These are phyloP conservation scores for Drosophila vallismaia DNA, from an alignment of 2,888 invertebrate genomes.

Conservation along the genomic window DNA sequence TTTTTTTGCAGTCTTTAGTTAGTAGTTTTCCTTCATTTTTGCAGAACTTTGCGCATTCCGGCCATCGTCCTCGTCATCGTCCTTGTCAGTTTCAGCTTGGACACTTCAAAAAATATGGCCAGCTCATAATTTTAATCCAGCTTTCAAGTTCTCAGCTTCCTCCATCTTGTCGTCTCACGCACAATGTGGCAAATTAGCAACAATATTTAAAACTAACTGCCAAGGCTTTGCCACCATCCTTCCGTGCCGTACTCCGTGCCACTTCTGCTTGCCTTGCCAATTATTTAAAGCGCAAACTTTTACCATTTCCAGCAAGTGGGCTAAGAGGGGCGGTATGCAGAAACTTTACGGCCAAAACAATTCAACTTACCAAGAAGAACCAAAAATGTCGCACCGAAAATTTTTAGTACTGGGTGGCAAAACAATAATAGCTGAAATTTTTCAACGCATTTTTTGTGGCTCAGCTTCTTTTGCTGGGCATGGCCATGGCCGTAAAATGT, in stretches of 20 bases:
- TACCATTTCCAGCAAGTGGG: conserved; percentile 52
- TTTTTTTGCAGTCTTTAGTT: conserved; percentile 51
- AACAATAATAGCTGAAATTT: conserved; percentile 38
- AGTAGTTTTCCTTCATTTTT: conserved; percentile 43
- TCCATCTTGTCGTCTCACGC: conserved; percentile 47
- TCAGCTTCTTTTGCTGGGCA: conserved; percentile 31
- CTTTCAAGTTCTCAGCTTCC: conserved; percentile 30
- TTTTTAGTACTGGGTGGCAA: conserved; percentile 16
- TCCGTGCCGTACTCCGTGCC: conserved; percentile 3
- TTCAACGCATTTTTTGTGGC: conserved; percentile 57
- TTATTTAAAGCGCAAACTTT: conserved; percentile 74
- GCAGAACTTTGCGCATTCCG: conserved; percentile 18
- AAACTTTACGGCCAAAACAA: conserved; percentile 72
- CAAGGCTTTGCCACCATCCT: conserved; percentile 36
- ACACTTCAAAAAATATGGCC: conserved; percentile 74
- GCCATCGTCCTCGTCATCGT: conserved; percentile 42
- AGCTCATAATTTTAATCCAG: conserved; percentile 79
- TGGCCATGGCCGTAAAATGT: conserved; percentile 20
- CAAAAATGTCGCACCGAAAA: conserved; percentile 35
- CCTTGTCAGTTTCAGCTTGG: conserved; percentile 43
- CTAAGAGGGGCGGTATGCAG: conserved; percentile 12
- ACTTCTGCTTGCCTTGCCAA: conserved; percentile 52
- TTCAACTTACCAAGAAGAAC: conserved; percentile 42
- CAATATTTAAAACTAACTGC: conserved; percentile 76
- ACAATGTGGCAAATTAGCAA: conserved; percentile 78